Evolutionary conservation across 2,797 vertebrate species (phyloP), one percentile per base, ranked within the genome.

Genomic region (Mus caroli): DNA sequence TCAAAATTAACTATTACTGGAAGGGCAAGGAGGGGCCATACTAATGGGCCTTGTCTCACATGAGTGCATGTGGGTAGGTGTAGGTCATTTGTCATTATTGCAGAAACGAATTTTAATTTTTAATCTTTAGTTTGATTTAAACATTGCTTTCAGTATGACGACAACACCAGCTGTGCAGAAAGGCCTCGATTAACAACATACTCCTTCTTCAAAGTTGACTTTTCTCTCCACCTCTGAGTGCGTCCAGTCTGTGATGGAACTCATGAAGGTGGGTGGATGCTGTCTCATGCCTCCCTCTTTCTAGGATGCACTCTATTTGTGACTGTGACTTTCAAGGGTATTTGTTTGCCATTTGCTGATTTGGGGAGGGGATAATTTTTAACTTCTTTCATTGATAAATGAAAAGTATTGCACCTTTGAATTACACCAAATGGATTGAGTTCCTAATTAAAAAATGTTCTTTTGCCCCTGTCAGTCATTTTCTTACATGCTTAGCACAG

Each of bases 181-280:
- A 7, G 7, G 46, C 6, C 46, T 46, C 46, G 3, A 43, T 43
- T 43, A 43, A 43, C 43, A 43, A 43, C 3, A 5, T 43, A 43
- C 43, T 43, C 43, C 43, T 98, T 98, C 98, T 97, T 97, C 96
- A 97, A 98, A 98, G 98, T 98, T 98, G 98, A 98, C 98, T 98
- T 98, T 95, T 98, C 92, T 97, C 95, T 98, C 97, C 97, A 96
- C 91, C 97, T 97, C 94, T 97, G 92, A 93, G 97, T 97, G 98
- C 98, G 97, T 97, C 83, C 91, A 95, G 97, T 97, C 87, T 97
- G 98, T 87, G 31, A 98, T 85, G 28, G 98, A 97, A 97, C 94
- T 98, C 97, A 94, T 97, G 97, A 84, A 96, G 95, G 97, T 95
- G 96, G 91, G 94, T 98, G 95, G 96, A 95, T 71, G 58, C 96